Conservation (phyloP, 2,797 vertebrate genomes). For the Loris lydekkerianus region DNA sequence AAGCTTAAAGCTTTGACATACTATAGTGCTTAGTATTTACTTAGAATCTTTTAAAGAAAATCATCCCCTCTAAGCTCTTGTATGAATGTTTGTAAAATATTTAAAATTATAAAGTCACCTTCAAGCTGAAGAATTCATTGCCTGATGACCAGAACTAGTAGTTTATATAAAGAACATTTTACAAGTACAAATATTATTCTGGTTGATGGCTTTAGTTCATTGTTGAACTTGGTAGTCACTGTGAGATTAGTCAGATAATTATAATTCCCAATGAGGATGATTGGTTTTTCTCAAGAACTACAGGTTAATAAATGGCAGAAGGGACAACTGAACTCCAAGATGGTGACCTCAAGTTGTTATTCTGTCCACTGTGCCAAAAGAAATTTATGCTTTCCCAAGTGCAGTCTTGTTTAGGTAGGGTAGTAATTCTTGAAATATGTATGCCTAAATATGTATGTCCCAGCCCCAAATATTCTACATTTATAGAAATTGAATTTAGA, state of each 20-base stretch:
- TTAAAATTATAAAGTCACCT: neutral
- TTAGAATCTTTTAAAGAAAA: neutral
- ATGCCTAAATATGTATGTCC: neutral
- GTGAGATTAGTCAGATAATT: neutral
- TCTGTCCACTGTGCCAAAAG: neutral
- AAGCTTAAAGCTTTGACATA: neutral
- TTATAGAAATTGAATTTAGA: neutral
- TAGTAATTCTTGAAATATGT: neutral
- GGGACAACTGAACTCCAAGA: neutral
- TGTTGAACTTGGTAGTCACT: neutral
- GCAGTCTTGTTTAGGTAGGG: neutral
- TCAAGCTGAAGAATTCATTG: neutral
- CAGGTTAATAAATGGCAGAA: neutral
- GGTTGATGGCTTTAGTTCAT: neutral
- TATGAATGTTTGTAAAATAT: neutral
- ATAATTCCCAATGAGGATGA: neutral
- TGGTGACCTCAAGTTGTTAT: neutral
- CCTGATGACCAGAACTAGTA: neutral
- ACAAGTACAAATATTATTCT: neutral
- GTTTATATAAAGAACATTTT: neutral
- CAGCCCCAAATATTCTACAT: neutral
- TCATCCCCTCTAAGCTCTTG: accelerated
- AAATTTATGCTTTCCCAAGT: neutral
- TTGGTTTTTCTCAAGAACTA: neutral
- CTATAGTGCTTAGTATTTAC: neutral